A percentile compares a stretch with the other conserved stretches of the same genome.
Conservation (phyloP, 92 coral and sea anemone species). For the Zoanthus sansibaricus region DNA sequence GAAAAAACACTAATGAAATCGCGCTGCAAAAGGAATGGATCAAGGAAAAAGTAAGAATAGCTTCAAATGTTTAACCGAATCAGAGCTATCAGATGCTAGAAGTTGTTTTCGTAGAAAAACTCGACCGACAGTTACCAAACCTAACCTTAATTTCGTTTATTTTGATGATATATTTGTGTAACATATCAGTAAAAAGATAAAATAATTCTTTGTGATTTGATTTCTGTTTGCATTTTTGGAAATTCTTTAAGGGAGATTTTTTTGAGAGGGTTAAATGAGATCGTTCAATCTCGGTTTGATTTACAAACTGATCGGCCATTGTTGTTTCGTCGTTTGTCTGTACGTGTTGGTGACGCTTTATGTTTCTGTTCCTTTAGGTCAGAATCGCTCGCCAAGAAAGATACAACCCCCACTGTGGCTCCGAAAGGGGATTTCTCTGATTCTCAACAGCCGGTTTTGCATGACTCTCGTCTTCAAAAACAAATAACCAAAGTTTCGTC, state of each 20-base stretch:
- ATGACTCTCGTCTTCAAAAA: constrained; percentile 92
- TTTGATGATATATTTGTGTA: not conserved
- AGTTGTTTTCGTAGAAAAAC: constrained; percentile 23
- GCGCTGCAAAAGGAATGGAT: constrained; percentile 81
- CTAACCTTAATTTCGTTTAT: not conserved
- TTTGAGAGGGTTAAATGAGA: not conserved
- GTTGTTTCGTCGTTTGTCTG: constrained; percentile 41
- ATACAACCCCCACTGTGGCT: constrained; percentile 36
- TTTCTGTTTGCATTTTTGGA: constrained; percentile 37
- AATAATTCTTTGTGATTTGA: not conserved
- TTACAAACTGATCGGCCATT: constrained; percentile 48
- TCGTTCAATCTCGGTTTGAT: constrained; percentile 21
- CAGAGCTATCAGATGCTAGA: constrained; percentile 17
- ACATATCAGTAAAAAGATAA: not conserved
- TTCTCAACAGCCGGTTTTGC: constrained; percentile 68
- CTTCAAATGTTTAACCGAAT: not conserved
- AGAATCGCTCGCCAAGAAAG: constrained; percentile 70
- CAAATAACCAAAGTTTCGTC: constrained; percentile 71
- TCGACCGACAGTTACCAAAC: constrained; percentile 28
- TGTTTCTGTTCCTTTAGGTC: constrained; percentile 70
- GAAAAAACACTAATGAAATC: constrained; percentile 85
- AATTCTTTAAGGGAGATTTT: not conserved
- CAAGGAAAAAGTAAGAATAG: constrained; percentile 68
- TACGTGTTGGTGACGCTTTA: constrained; percentile 78
- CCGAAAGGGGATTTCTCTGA: constrained; percentile 56